These are phyloP conservation scores for Phrynocephalus vlangalii DNA, from an alignment of 2,797 vertebrate species.

Conservation along the genomic window DNA sequence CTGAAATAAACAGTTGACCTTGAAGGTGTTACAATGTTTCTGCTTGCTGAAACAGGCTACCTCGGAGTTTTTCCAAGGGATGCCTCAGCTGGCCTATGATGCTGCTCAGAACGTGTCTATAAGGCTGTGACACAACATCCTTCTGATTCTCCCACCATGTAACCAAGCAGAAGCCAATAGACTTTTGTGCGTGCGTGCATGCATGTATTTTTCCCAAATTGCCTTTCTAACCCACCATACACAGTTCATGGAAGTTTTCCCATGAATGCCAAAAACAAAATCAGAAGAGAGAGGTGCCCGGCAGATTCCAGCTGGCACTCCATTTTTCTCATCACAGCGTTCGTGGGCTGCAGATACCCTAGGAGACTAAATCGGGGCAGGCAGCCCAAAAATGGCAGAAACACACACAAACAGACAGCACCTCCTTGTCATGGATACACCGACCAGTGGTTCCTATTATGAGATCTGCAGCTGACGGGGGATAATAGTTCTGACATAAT, in stretches of 20 bases:
- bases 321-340: slow-evolving; percentile 35
- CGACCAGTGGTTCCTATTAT: slow-evolving; percentile 68
- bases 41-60: too few relatives aligned
- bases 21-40: too few relatives aligned
- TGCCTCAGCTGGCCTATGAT: too few relatives aligned
- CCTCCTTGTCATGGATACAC: slow-evolving; percentile 73
- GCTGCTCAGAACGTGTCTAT: not conserved
- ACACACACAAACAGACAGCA: not conserved
- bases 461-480: slow-evolving; percentile 64
- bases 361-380: fast-evolving
- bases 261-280: slow-evolving; percentile 43
- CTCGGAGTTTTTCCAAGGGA: not conserved
- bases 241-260: slow-evolving; percentile 46
- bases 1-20: too few relatives aligned
- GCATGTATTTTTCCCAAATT: not conserved
- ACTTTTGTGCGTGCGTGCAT: not conserved
- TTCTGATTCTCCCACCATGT: not conserved
- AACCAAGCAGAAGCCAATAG: fast-evolving
- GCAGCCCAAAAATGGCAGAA: slow-evolving; percentile 58
- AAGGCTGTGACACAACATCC: not conserved
- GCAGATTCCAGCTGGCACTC: slow-evolving; percentile 64
- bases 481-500: slow-evolving; percentile 61
- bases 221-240: slow-evolving; percentile 22
- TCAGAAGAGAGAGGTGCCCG: not conserved
- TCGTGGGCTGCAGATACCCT: slow-evolving; percentile 5